Evolutionary conservation across 2,888 invertebrate species (phyloP), one percentile per base, ranked within the genome.

Genomic region (Autographa gamma): DNA sequence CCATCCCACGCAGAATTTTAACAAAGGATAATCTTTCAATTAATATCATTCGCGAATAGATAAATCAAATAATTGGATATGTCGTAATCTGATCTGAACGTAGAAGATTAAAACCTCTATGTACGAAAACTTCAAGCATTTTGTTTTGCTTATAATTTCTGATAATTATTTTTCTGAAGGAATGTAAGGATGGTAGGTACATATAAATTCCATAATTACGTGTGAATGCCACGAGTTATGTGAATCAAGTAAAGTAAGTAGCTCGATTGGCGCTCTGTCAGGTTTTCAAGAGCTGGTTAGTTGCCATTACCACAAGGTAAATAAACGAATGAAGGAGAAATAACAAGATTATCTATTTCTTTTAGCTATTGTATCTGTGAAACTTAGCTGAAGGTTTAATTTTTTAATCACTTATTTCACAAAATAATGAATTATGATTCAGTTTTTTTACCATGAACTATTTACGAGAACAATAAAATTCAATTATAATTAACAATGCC

Each of bases 401-500:
- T 48, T 7, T 48, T 48, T 25, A 25, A 25, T 25, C 25, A 48
- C n/a, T n/a, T 16, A 48, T 48, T 48, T 6, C 0, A n/a, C 6
- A n/a, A n/a, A 48, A n/a, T 0, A 48, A 48, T n/a, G 5, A 54
- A 19, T n/a, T 2, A 14, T 18, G 19, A 19, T 7, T 60, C 19
- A 56, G 32, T 54, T 48, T 8, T 41, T 58, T 9, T 48, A 34
- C 48, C 14, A 19, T 25, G 25, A 67, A 18, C 25, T 8, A 63
- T 62, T 41, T 32, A 60, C 67, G 69, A 63, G 60, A 64, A 41
- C 74, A 80, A 76, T 77, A 74, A 76, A 77, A 82, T 76, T 82
- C 71, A 80, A 66, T 73, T 48, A 76, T 70, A 74, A 81, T 80
- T 74, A 71, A 75, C 79, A 81, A 77, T 81, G 76, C 76, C 74